Conservation (phyloP, 2,888 invertebrate species). For the Macaria liturata region DNA sequence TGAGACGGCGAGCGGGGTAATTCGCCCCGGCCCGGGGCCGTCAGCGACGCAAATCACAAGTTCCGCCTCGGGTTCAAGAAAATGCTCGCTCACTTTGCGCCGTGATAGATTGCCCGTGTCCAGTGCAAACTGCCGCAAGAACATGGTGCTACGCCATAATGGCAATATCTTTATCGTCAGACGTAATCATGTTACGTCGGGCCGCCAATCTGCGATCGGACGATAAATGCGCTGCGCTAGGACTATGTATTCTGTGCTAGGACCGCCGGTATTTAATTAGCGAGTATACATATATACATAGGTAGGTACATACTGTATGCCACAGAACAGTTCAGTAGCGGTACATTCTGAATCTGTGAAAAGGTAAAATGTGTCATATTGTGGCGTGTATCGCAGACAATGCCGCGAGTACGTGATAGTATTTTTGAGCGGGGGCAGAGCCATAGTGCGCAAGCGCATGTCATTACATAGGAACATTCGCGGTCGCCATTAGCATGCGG, state of each 20-base stretch:
- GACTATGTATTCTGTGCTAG: no score
- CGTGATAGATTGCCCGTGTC: conserved; percentile 62
- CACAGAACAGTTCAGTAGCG: conserved; percentile 19
- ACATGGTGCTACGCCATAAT: conserved; percentile 28
- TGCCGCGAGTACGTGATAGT: conserved; percentile 38
- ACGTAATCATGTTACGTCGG: conserved; percentile 20
- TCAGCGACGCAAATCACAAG: conserved; percentile 41
- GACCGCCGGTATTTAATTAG: conserved; percentile 21
- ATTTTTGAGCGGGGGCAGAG: conserved; percentile 38
- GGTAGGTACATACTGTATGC: background rate
- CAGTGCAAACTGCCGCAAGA: conserved; percentile 50
- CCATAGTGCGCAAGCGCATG: conserved; percentile 52
- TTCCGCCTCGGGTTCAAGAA: conserved; percentile 38
- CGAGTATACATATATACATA: conserved; percentile 3
- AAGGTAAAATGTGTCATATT: conserved; percentile 31
- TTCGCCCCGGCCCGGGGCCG: conserved; percentile 25
- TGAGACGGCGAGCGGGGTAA: conserved; percentile 27
- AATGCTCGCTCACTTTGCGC: conserved; percentile 48
- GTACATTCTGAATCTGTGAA: conserved; percentile 22
- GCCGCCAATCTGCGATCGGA: conserved; percentile 17
- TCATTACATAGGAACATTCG: conserved; percentile 65
- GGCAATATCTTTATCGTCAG: conserved; percentile 30
- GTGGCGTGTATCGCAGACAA: conserved; percentile 30
- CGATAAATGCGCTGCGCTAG: conserved; percentile 18
- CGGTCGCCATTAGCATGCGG: conserved; percentile 69